These are phyloP conservation scores for Bufo bufo DNA, from an alignment of 2,113 vertebrate species.

Conservation along the genomic window DNA sequence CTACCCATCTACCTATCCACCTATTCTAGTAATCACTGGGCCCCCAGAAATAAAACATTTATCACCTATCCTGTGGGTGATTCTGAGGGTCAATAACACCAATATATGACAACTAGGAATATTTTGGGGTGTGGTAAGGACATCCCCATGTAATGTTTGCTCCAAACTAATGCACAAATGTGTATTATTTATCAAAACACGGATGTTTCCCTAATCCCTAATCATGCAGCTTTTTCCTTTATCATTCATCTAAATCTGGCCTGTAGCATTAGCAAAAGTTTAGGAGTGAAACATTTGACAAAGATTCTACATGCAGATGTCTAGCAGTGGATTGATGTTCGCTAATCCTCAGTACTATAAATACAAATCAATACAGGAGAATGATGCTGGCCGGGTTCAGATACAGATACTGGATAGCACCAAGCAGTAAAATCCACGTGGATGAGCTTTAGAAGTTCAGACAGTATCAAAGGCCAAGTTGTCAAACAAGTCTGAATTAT, in stretches of 20 bases:
- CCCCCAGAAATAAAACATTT: neutral
- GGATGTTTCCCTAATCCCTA: neutral
- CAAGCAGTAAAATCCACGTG: conserved; percentile 48
- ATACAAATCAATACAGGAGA: conserved; percentile 41
- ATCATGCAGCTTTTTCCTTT: conserved; percentile 10
- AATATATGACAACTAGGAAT: neutral
- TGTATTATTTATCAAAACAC: neutral
- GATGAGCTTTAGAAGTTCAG: conserved; percentile 47
- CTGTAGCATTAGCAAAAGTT: neutral
- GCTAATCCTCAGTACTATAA: conserved; percentile 28
- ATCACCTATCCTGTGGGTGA: no score
- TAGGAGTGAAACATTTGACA: conserved; percentile 9
- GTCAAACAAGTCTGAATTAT: conserved; percentile 53
- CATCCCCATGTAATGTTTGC: neutral
- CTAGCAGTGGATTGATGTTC: conserved; percentile 25
- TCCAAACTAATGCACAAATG: neutral
- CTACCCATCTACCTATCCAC: no score
- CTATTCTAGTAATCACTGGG: neutral
- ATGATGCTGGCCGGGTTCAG: conserved; percentile 25
- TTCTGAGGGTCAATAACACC: neutral
- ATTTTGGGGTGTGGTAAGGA: neutral
- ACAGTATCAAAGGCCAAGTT: conserved; percentile 47
- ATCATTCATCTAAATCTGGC: conserved; percentile 8
- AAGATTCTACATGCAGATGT: neutral
- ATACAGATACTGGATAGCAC: conserved; percentile 23